These are phyloP conservation scores for Rhinichthys klamathensis DNA, from an alignment of 2,113 vertebrate genomes.

Conservation along the genomic window DNA sequence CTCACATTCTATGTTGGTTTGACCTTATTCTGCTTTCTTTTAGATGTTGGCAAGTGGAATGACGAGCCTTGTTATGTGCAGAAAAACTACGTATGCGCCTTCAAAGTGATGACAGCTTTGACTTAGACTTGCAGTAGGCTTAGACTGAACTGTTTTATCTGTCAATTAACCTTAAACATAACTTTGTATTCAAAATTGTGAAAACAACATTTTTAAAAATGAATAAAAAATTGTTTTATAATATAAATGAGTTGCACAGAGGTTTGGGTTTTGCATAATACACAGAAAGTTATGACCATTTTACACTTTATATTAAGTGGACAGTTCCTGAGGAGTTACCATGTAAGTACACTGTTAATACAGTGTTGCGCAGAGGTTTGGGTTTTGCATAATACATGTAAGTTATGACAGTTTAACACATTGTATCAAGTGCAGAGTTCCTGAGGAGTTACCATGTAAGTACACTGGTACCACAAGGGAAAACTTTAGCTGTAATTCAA, in stretches of 20 bases:
- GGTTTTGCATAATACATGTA: too few species aligned
- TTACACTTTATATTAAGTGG: too few species aligned
- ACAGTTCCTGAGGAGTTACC: too few species aligned
- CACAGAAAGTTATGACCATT: too few species aligned
- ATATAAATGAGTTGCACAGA: background rate
- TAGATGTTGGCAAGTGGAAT: conserved; percentile 17
- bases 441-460: too few species aligned
- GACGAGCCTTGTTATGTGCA: background rate
- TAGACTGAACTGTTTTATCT: background rate
- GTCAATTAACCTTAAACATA: background rate
- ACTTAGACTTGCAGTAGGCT: background rate
- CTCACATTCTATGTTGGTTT: background rate
- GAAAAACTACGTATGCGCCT: background rate
- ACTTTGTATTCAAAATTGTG: background rate
- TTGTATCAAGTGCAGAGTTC: too few species aligned
- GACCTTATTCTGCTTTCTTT: background rate
- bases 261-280: too few species aligned
- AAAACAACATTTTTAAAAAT: background rate
- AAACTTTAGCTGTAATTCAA: too few species aligned
- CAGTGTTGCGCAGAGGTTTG: too few species aligned
- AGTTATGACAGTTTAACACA: too few species aligned
- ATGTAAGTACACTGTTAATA: too few species aligned
- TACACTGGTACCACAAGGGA: too few species aligned
- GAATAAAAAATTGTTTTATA: background rate
- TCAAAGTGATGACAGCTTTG: background rate